Evolutionary conservation across 2,797 vertebrate genomes (phyloP).

Genomic region (Morelia viridis): DNA sequence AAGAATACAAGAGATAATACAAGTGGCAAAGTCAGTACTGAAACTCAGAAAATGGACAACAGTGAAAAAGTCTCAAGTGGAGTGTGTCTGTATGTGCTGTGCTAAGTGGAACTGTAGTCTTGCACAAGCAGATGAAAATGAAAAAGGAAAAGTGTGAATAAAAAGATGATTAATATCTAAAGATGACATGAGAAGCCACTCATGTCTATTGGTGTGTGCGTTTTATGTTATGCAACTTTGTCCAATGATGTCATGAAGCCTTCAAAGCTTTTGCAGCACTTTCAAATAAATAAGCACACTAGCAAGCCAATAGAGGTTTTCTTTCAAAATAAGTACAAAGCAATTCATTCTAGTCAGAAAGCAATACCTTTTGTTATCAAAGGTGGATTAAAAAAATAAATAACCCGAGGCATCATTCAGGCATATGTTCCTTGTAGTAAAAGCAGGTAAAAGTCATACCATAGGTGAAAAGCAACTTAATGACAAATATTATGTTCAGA

Average conservation of each 20-base stretch:
- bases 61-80: background rate
- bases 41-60: background rate
- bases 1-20: background rate
- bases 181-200: background rate
- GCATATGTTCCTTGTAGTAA: background rate
- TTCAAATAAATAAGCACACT: background rate
- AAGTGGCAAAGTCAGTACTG: background rate
- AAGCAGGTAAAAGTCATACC: background rate
- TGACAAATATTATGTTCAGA: background rate
- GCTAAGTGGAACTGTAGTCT: background rate
- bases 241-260: background rate
- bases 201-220: background rate
- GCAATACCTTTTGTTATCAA: background rate
- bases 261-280: background rate
- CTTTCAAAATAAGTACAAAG: background rate
- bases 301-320: background rate
- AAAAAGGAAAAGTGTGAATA: background rate
- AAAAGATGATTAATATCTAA: background rate
- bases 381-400: background rate
- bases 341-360: background rate
- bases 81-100: background rate
- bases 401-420: background rate
- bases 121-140: background rate
- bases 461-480: background rate
- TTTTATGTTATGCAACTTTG: background rate